Conservation (phyloP, 2,797 vertebrate genomes). For the Nothura maculosa region DNA sequence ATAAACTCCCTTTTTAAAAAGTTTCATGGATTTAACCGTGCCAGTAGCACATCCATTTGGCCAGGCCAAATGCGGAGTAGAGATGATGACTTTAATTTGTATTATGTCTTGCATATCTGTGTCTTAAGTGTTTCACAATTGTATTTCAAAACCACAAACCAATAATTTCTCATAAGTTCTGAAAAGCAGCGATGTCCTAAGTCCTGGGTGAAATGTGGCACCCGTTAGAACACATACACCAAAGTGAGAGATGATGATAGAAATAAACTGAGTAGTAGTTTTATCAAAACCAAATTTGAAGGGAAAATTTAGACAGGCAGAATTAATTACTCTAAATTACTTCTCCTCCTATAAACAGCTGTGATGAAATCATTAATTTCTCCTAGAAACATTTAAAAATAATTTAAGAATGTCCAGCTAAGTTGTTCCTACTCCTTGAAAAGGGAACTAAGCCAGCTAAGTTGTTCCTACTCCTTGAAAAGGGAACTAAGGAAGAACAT, state of each 20-base stretch:
- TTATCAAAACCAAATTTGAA: not conserved
- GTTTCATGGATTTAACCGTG: not conserved
- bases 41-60: not conserved
- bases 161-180: not conserved
- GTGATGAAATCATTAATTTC: slow-evolving; percentile 35
- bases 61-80: not conserved
- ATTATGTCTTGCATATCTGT: not conserved
- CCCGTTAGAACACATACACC: not conserved
- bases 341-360: slow-evolving; percentile 41
- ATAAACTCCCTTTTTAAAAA: not conserved
- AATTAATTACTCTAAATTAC: not conserved
- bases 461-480: not conserved
- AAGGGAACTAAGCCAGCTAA: not conserved
- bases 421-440: not conserved
- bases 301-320: not conserved
- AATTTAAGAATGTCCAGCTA: slow-evolving; percentile 4
- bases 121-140: not conserved
- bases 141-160: slow-evolving; percentile 13
- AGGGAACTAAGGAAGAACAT: not conserved
- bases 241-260: not conserved
- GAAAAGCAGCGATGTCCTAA: not conserved
- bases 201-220: rapidly evolving
- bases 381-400: slow-evolving; percentile 1
- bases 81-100: not conserved
- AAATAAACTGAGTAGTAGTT: not conserved